Percentiles rank a stretch among this genome's conserved stretches.
Conservation (phyloP, 2,113 vertebrate genomes). For the Mungos mungo region DNA sequence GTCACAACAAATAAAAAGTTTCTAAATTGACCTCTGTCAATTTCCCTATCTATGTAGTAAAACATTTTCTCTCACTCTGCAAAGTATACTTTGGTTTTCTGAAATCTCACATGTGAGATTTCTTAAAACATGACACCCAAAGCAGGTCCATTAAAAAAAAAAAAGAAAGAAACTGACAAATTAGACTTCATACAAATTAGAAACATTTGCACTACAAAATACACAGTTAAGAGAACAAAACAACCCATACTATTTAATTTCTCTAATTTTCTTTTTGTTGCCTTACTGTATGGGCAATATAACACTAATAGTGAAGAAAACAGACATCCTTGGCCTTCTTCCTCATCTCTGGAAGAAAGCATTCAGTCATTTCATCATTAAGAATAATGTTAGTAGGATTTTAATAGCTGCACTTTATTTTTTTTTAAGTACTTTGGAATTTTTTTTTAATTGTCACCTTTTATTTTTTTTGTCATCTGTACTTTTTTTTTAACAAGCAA, state of each 20-base stretch:
- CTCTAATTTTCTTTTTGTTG: background rate
- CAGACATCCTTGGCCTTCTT: background rate
- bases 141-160: background rate
- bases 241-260: background rate
- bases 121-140: background rate
- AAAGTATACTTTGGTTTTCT: slow-evolving; percentile 66
- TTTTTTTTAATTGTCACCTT: no score
- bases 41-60: slow-evolving; percentile 62
- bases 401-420: no score
- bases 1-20: slow-evolving; percentile 79
- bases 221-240: background rate
- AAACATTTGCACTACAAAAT: background rate
- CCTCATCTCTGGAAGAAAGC: background rate
- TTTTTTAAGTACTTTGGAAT: no score
- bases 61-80: slow-evolving; percentile 57
- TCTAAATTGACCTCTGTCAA: slow-evolving; percentile 77
- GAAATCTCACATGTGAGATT: background rate
- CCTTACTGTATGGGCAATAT: background rate
- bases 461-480: no score
- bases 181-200: background rate
- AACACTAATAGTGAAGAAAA: background rate
- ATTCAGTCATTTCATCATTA: background rate
- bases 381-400: background rate
- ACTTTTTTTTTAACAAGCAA: no score
- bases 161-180: background rate